Evolutionary conservation across 1,140 invertebrate species (phyloP).

Genomic region (Zaprionus gabonicus): DNA sequence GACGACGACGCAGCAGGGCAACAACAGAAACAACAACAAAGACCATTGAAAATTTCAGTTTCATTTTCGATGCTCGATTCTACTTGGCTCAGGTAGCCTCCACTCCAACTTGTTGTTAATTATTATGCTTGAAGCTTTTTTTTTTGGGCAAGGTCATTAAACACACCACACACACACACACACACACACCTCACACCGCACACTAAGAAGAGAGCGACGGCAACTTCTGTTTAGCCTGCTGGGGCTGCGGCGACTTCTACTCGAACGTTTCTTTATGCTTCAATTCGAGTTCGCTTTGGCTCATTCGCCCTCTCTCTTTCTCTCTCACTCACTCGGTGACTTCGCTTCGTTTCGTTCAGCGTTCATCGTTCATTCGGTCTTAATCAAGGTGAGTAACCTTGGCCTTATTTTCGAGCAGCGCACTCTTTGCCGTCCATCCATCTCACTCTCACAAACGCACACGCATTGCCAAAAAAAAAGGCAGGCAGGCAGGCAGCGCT

Average conservation of each 20-base stretch:
- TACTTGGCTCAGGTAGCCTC: constrained; percentile 64
- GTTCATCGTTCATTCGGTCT: constrained; percentile 78
- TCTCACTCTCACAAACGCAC: constrained; percentile 39
- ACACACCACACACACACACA: constrained; percentile 25
- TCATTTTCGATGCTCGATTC: constrained; percentile 74
- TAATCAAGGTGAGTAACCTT: constrained; percentile 84
- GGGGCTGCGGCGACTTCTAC: constrained; percentile 44
- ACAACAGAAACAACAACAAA: background rate
- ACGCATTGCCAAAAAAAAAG: constrained; percentile 76
- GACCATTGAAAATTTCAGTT: constrained; percentile 46
- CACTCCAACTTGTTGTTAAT: constrained; percentile 66
- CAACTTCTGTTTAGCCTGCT: constrained; percentile 44
- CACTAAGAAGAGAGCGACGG: constrained; percentile 36
- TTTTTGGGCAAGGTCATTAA: constrained; percentile 78
- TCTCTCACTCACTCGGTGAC: background rate
- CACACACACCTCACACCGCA: constrained; percentile 9
- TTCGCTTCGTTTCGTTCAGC: constrained; percentile 29
- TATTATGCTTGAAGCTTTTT: constrained; percentile 79
- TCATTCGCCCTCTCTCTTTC: background rate
- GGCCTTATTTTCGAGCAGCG: constrained; percentile 84
- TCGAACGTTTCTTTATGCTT: constrained; percentile 55
- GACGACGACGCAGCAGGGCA: too few species aligned
- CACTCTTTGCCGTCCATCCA: constrained; percentile 61
- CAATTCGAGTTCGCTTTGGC: constrained; percentile 43
- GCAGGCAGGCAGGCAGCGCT: constrained; percentile 2